Evolutionary conservation across 2,888 invertebrate genomes (phyloP).

Genomic region (Rapana venosa): DNA sequence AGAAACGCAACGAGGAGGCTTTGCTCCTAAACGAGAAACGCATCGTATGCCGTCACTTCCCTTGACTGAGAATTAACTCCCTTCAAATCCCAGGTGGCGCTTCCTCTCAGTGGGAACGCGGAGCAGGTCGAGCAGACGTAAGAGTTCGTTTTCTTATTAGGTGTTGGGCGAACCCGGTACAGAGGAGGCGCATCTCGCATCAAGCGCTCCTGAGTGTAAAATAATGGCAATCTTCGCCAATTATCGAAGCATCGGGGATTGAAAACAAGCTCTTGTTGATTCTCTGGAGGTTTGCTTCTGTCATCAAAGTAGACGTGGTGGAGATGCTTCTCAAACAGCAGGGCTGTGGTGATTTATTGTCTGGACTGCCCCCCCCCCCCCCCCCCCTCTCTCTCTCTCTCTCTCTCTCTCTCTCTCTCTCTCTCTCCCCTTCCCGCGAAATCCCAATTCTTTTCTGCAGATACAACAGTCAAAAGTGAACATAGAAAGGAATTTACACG

Average conservation of each 20-base stretch:
- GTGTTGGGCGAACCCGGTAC: not conserved
- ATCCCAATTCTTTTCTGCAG: no score
- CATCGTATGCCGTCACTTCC: not conserved
- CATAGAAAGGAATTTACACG: no score
- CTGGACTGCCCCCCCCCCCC: not conserved
- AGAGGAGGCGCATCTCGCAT: not conserved
- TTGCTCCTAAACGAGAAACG: not conserved
- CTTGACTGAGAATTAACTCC: constrained; percentile 12
- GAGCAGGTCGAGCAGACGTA: not conserved
- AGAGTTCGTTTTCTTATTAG: constrained; percentile 22
- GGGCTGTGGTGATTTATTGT: not conserved
- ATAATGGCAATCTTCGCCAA: constrained; percentile 16
- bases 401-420: constrained; percentile 29
- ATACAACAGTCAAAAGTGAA: no score
- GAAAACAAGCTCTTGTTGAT: not conserved
- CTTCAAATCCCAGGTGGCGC: constrained; percentile 31
- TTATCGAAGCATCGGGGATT: not conserved
- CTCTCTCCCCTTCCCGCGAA: not conserved
- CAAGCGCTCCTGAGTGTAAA: not conserved
- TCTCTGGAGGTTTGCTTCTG: not conserved
- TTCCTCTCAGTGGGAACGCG: not conserved
- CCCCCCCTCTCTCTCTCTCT: constrained; percentile 15
- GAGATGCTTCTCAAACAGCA: not conserved
- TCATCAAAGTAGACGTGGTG: not conserved
- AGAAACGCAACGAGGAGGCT: not conserved